Percentiles rank a stretch among this genome's conserved stretches.
Conservation (phyloP, 2,888 invertebrate genomes). For the Therioaphis trifolii region DNA sequence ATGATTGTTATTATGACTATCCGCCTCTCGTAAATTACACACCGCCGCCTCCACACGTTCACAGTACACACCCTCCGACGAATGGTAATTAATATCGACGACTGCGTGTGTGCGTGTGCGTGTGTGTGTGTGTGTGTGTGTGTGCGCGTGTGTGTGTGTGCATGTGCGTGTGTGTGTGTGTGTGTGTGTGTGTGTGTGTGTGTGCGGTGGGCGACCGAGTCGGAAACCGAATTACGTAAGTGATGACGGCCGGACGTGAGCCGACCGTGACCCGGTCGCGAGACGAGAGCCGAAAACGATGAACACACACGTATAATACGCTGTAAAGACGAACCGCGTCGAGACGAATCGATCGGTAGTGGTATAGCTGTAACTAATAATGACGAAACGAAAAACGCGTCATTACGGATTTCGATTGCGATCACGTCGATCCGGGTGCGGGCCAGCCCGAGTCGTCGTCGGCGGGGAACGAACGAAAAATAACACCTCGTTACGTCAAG, state of each 20-base stretch:
- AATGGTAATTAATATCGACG: slow-evolving; percentile 29
- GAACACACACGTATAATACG: too few relatives aligned
- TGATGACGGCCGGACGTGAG: neutral
- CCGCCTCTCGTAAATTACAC: neutral
- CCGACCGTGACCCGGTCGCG: slow-evolving; percentile 45
- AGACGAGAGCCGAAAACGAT: too few relatives aligned
- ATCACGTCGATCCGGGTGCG: neutral
- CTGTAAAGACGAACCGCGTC: slow-evolving; percentile 32
- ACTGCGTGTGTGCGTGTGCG: too few relatives aligned
- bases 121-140: too few relatives aligned
- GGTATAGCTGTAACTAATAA: slow-evolving; percentile 20
- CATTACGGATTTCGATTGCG: slow-evolving; percentile 33
- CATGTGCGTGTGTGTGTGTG: too few relatives aligned
- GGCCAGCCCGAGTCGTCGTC: neutral
- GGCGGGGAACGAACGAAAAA: neutral
- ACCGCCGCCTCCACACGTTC: neutral
- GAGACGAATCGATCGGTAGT: slow-evolving; percentile 40
- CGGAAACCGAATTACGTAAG: slow-evolving; percentile 23
- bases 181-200: too few relatives aligned
- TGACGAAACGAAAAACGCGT: slow-evolving; percentile 40
- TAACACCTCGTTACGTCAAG: neutral
- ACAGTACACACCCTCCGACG: neutral
- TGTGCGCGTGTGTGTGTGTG: too few relatives aligned
- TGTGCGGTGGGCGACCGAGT: too few relatives aligned
- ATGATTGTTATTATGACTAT: neutral